Percentiles rank a stretch among this genome's conserved stretches.
phyloP scores from a whole-genome alignment of 1,140 invertebrate species.

The Aphelenchoides besseyi region DNA sequence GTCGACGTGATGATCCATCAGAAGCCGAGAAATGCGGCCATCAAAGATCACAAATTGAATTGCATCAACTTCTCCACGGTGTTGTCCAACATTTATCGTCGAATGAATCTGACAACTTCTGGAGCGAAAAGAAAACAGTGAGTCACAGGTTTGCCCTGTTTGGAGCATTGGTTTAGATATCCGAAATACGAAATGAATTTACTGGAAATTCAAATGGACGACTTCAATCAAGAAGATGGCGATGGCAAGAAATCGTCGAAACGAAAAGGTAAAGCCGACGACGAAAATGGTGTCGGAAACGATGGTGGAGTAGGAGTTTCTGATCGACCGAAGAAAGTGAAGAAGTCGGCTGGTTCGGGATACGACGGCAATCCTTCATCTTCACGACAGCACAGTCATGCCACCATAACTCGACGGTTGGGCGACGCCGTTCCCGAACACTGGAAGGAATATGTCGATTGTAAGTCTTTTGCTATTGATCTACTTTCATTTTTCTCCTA shows the following conservation, averaged over 20 bases:
- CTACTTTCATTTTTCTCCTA: background rate
- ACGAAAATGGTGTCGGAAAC: background rate
- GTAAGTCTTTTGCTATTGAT: background rate
- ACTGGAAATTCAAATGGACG: background rate
- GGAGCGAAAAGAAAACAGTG: background rate
- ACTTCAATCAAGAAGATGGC: background rate
- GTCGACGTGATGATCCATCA: background rate
- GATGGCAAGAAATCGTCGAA: background rate
- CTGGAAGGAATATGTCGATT: background rate
- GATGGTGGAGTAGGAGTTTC: background rate
- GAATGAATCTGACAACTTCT: background rate
- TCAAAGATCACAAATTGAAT: background rate
- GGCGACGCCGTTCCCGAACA: constrained; percentile 1
- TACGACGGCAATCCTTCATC: background rate
- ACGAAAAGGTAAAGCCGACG: background rate
- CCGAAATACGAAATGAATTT: constrained; percentile 5
- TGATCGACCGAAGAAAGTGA: background rate
- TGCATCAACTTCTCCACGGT: background rate
- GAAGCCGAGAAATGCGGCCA: background rate
- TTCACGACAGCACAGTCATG: background rate
- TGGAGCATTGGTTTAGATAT: background rate
- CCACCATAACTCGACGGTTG: background rate
- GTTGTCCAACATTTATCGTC: background rate
- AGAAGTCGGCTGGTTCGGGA: background rate
- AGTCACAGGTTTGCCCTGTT: background rate